Conservation (phyloP, 2,888 invertebrate species). For the Epirrhoe alternata region DNA sequence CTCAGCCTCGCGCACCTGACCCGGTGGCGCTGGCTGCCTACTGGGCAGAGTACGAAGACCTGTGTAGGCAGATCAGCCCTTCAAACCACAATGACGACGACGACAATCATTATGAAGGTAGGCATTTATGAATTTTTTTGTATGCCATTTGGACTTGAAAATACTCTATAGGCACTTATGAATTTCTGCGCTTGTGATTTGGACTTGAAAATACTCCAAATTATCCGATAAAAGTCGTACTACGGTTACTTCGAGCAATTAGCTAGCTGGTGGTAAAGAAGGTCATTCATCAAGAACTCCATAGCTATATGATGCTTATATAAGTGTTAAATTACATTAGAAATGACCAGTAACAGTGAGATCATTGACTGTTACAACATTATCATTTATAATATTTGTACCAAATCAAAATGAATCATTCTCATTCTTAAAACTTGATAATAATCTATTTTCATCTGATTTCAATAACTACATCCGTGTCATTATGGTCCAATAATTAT, state of each 20-base stretch:
- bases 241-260: conserved; percentile 3
- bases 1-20: conserved; percentile 72
- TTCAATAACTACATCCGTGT: conserved; percentile 16
- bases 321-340: conserved; percentile 11
- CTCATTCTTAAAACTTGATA: not conserved
- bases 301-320: conserved; percentile 46
- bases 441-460: conserved; percentile 8
- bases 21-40: conserved; percentile 86
- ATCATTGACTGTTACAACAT: conserved; percentile 26
- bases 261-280: conserved; percentile 45
- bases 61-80: conserved; percentile 85
- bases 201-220: conserved; percentile 3
- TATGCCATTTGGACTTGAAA: conserved; percentile 3
- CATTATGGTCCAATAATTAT: conserved; percentile 11
- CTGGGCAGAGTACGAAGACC: conserved; percentile 88
- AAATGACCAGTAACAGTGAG: conserved; percentile 30
- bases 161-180: not conserved
- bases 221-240: not conserved
- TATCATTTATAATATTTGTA: not conserved
- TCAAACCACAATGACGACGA: conserved; percentile 83
- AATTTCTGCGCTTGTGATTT: not conserved
- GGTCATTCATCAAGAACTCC: conserved; percentile 44
- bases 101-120: conserved; percentile 86
- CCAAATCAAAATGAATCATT: not conserved
- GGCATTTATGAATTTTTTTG: conserved; percentile 26